These are phyloP conservation scores for Prinia subflava DNA, from an alignment of 2,113 vertebrate genomes.

Conservation along the genomic window DNA sequence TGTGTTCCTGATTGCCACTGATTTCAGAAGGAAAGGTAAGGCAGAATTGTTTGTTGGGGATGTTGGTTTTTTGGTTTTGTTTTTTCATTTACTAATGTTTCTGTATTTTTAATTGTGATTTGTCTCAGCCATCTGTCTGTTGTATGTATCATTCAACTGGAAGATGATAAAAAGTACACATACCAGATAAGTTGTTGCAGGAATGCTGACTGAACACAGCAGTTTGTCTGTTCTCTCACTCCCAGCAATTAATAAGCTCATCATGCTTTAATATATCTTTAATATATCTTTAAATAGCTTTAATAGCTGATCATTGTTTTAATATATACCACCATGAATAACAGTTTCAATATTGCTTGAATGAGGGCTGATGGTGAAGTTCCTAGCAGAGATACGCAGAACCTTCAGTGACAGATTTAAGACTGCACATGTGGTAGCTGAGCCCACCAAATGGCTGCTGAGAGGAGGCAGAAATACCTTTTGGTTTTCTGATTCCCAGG, in stretches of 20 bases:
- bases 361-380: neutral
- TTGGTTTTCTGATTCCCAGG: neutral
- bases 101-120: neutral
- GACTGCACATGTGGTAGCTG: neutral
- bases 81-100: neutral
- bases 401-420: neutral
- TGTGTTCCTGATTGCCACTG: neutral
- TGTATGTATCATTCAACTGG: neutral
- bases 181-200: neutral
- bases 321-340: neutral
- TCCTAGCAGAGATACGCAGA: neutral
- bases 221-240: neutral
- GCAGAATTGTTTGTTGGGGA: neutral
- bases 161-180: neutral
- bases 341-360: neutral
- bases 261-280: too few relatives aligned
- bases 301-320: neutral
- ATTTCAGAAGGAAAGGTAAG: constrained; percentile 8
- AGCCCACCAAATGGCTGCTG: neutral
- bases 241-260: neutral
- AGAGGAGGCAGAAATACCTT: neutral
- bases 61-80: neutral
- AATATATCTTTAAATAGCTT: too few relatives aligned
- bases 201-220: neutral
- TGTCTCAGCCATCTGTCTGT: neutral